Conservation (phyloP, 2,113 vertebrate genomes). For the Colinus virginianus region DNA sequence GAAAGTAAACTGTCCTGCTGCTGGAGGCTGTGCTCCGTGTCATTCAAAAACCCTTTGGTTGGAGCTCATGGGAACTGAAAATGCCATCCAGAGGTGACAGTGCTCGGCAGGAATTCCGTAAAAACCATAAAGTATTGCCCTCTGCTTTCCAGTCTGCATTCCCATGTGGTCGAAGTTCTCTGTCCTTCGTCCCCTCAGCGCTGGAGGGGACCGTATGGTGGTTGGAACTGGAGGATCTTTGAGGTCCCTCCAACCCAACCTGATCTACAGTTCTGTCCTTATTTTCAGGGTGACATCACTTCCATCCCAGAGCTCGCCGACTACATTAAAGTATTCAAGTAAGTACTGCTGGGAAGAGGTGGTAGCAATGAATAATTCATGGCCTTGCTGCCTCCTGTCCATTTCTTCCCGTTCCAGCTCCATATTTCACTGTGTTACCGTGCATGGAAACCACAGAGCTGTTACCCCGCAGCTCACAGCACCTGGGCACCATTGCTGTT, state of each 20-base stretch:
- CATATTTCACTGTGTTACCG: fast-evolving
- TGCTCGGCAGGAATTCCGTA: constrained; percentile 35
- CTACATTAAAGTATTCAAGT: constrained; percentile 99
- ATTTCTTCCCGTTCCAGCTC: neutral
- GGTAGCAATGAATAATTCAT: constrained; percentile 54
- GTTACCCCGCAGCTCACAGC: neutral
- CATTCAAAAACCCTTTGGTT: neutral
- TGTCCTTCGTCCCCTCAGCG: neutral
- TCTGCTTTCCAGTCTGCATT: neutral
- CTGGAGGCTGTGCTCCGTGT: neutral
- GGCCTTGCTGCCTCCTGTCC: neutral
- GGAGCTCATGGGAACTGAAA: neutral
- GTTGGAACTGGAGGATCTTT: no score
- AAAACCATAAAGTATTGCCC: neutral
- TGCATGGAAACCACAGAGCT: neutral
- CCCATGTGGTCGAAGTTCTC: neutral
- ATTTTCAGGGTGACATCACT: constrained; percentile 95
- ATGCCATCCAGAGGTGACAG: neutral
- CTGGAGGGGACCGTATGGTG: neutral
- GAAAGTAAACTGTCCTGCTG: constrained; percentile 39
- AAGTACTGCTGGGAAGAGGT: constrained; percentile 79
- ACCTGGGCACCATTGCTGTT: neutral
- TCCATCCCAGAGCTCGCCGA: constrained; percentile 98
- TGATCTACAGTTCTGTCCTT: neutral
- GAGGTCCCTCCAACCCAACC: no score